Percentiles rank a stretch among this genome's conserved stretches.
These are phyloP conservation scores for Tetragnatha montana DNA, from an alignment of 2,888 invertebrate species.

Conservation along the genomic window DNA sequence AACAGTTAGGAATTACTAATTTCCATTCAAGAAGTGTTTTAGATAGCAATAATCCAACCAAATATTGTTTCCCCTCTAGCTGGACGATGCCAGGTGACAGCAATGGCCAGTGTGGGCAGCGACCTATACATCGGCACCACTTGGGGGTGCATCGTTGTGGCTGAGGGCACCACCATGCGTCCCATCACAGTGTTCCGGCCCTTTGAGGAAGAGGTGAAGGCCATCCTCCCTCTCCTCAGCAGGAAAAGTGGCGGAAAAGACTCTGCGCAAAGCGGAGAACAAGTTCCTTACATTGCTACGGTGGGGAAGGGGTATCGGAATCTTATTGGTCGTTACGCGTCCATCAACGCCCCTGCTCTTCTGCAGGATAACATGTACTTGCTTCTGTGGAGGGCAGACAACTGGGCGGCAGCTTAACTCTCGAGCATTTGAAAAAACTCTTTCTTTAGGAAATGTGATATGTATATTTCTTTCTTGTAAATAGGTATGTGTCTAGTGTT, in stretches of 20 bases:
- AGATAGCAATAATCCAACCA: too few relatives aligned
- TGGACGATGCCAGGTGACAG: slow-evolving; percentile 81
- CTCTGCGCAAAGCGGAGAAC: background rate
- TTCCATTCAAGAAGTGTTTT: too few relatives aligned
- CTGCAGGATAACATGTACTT: slow-evolving; percentile 80
- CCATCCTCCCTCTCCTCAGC: slow-evolving; percentile 74
- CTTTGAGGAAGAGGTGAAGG: slow-evolving; percentile 87
- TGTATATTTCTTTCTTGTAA: slow-evolving; percentile 46
- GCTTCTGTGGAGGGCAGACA: slow-evolving; percentile 84
- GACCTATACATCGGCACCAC: slow-evolving; percentile 94
- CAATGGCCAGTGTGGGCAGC: slow-evolving; percentile 82
- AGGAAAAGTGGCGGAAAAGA: slow-evolving; percentile 27
- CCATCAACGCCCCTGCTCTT: slow-evolving; percentile 59
- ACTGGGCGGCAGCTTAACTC: slow-evolving; percentile 78
- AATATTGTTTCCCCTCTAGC: slow-evolving; percentile 73
- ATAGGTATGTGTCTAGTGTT: slow-evolving; percentile 6
- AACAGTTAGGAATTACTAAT: too few relatives aligned
- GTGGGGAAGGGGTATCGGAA: slow-evolving; percentile 91
- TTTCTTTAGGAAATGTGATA: slow-evolving; percentile 53
- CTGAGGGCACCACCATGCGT: slow-evolving; percentile 86
- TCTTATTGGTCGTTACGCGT: slow-evolving; percentile 78
- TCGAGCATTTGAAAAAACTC: background rate
- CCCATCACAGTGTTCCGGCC: slow-evolving; percentile 95
- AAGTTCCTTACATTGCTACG: slow-evolving; percentile 81
- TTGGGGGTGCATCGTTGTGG: slow-evolving; percentile 94